Evolutionary conservation across 2,888 invertebrate species (phyloP), one percentile per base, ranked within the genome.

Genomic region (Hydriomena furcata): DNA sequence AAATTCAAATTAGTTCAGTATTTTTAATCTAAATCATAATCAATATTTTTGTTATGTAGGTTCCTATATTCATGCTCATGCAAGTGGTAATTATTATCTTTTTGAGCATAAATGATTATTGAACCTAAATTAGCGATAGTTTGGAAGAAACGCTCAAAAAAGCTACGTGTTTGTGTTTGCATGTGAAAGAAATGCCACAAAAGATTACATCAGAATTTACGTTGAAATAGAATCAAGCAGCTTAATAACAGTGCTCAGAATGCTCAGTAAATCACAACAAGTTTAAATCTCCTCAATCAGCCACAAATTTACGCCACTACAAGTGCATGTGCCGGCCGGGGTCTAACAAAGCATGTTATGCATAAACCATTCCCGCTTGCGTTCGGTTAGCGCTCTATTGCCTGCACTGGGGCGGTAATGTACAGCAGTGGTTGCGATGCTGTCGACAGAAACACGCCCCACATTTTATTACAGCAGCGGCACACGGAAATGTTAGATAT

Each of bases 401-500:
- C 25, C 13, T 21, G 21, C 37, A 40, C 50, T 10, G 44, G 52
- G 45, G 37, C 52, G 30, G 51, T 51, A 36, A 52, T 55, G 57
- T 43, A 53, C 41, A 38, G 55, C 51, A 27, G 21, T 17, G 37
- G 48, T 36, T 27, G 48, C 36, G 41, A 25, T 17, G 35, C 38
- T 34, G 45, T 36, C 54, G 40, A 38, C 54, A 42, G 50, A 41
- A 47, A 38, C 53, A 41, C 40, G 34, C 48, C 41, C 37, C 32
- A 46, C 51, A 38, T 47, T 62, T 60, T 60, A 62, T 60, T 60
- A 53, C 52, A n/a, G 28, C 28, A n/a, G n/a, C 40, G 32, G 37
- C 46, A 48, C 48, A 45, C 55, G 55, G 58, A 58, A 58, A 60
- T 38, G 53, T 59, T 61, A 36, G 46, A 52, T 53, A 58, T 60